Evolutionary conservation across 2,888 invertebrate genomes (phyloP).

Genomic region (Priocnemis perturbator): DNA sequence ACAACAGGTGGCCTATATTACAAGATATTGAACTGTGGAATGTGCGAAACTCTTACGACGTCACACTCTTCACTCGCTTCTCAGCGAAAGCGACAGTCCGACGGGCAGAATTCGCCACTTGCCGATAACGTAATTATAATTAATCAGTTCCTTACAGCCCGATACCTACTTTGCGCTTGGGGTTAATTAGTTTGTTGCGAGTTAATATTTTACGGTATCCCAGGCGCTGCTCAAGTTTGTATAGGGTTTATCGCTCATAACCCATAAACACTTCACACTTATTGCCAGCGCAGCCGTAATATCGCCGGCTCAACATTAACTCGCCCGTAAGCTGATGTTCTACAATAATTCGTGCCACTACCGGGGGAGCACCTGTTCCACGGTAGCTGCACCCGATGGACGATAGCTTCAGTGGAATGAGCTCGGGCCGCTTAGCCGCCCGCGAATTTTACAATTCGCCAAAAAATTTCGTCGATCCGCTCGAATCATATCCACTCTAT

Average conservation of each 20-base stretch:
- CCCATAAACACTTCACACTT: constrained; percentile 48
- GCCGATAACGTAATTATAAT: constrained; percentile 1
- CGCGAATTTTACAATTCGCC: constrained; percentile 1
- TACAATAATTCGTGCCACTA: constrained; percentile 48
- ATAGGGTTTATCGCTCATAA: constrained; percentile 46
- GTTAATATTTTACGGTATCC: constrained; percentile 35
- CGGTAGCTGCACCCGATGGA: constrained; percentile 13
- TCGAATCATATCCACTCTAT: too few species aligned
- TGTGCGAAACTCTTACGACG: too few species aligned
- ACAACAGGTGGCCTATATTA: too few species aligned
- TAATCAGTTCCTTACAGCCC: constrained; percentile 26
- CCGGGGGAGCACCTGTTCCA: constrained; percentile 47
- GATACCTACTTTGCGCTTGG: constrained; percentile 21
- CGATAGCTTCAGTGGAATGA: constrained; percentile 20
- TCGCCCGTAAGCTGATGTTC: constrained; percentile 37
- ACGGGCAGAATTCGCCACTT: too few species aligned
- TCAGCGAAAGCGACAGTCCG: too few species aligned
- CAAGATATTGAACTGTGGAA: too few species aligned
- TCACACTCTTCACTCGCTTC: too few species aligned
- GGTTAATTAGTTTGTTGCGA: constrained; percentile 37
- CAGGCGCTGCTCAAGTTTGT: constrained; percentile 32
- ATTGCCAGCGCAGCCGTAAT: constrained; percentile 36
- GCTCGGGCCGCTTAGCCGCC: not conserved
- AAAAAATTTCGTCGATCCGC: not conserved
- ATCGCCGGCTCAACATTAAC: constrained; percentile 32